Percentiles rank a stretch among this genome's conserved stretches.
These are phyloP conservation scores for Epinotia ramella DNA, from an alignment of 2,888 invertebrate genomes.

Conservation along the genomic window DNA sequence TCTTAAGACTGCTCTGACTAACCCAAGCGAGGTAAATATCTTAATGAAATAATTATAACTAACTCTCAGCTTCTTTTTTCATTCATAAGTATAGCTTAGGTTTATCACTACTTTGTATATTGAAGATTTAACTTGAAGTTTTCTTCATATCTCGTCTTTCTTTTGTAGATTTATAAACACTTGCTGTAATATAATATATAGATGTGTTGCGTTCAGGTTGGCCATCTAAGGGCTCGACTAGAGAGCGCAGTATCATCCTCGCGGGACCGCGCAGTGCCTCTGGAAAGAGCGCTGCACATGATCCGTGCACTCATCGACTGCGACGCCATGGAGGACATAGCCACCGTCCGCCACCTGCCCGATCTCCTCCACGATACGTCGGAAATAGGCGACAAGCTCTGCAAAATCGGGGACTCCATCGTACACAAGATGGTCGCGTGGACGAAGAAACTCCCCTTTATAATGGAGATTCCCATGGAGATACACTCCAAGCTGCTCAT, in stretches of 20 bases:
- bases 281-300: slow-evolving; percentile 94
- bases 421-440: slow-evolving; percentile 99
- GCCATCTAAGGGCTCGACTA: slow-evolving; percentile 93
- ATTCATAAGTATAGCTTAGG: neutral
- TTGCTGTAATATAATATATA: slow-evolving; percentile 43
- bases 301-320: slow-evolving; percentile 97
- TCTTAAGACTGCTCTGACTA: slow-evolving; percentile 96
- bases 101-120: neutral
- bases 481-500: slow-evolving; percentile 97
- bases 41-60: neutral
- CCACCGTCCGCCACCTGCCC: slow-evolving; percentile 95
- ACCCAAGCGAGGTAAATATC: slow-evolving; percentile 91
- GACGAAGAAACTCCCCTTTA: slow-evolving; percentile 99
- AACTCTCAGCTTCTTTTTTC: neutral
- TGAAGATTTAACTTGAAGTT: neutral
- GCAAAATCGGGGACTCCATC: slow-evolving; percentile 98
- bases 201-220: slow-evolving; percentile 78
- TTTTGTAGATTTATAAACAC: slow-evolving; percentile 5
- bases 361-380: slow-evolving; percentile 96
- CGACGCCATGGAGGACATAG: slow-evolving; percentile 98
- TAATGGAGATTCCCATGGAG: slow-evolving; percentile 97
- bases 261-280: slow-evolving; percentile 91
- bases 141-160: neutral
- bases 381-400: slow-evolving; percentile 95
- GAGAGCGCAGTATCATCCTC: slow-evolving; percentile 96